Evolutionary conservation across 2,888 invertebrate genomes (phyloP).

Genomic region (Andricus quercusramuli): DNA sequence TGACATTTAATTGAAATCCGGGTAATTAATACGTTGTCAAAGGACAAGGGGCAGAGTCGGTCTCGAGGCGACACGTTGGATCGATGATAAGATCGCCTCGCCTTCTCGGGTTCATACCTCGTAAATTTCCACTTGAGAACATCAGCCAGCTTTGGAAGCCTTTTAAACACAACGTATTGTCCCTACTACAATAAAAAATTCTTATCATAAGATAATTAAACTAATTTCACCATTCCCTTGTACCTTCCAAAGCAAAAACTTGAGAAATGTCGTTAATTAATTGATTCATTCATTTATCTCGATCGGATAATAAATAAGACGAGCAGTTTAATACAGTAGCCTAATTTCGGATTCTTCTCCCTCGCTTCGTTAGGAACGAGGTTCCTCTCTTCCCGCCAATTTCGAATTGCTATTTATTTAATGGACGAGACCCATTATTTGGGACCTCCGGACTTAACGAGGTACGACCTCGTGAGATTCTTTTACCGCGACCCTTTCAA

Average conservation of each 20-base stretch:
- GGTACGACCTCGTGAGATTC: conserved; percentile 60
- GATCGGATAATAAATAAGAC: conserved; percentile 5
- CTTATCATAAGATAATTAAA: conserved; percentile 9
- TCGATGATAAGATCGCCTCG: conserved; percentile 43
- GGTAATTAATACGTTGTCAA: conserved; percentile 49
- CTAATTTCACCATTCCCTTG: background rate
- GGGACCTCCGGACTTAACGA: conserved; percentile 61
- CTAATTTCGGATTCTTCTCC: conserved; percentile 17
- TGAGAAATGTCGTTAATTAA: background rate
- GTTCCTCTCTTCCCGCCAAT: conserved; percentile 47
- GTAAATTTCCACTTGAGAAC: conserved; percentile 48
- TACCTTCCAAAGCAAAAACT: background rate
- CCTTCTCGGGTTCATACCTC: conserved; percentile 46
- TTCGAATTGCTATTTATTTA: conserved; percentile 65
- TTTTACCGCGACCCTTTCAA: conserved; percentile 39
- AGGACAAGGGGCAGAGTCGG: conserved; percentile 38
- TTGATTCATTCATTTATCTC: background rate
- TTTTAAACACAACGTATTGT: background rate
- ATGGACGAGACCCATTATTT: conserved; percentile 59
- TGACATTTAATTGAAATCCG: conserved; percentile 45
- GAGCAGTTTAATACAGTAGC: background rate
- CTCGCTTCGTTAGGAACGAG: conserved; percentile 35
- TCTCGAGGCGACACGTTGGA: conserved; percentile 16
- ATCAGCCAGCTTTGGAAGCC: conserved; percentile 23
- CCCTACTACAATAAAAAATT: background rate